Evolutionary conservation across 2,113 vertebrate species (phyloP).

Genomic region (Psilopogon haemacephalus): DNA sequence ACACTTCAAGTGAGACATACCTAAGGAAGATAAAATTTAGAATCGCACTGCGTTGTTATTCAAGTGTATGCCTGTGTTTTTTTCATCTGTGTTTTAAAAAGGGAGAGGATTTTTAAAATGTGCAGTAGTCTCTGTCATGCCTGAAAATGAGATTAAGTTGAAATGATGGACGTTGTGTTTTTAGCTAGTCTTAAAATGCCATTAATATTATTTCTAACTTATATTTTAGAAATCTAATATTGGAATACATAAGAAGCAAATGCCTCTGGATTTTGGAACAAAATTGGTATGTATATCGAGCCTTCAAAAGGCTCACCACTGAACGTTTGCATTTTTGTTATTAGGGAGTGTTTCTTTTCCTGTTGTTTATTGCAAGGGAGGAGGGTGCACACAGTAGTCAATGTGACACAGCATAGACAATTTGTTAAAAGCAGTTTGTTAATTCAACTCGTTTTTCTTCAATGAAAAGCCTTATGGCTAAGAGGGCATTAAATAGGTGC

Average conservation of each 20-base stretch:
- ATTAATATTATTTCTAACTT: background rate
- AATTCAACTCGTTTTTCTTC: background rate
- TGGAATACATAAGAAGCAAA: background rate
- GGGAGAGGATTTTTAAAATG: too few relatives aligned
- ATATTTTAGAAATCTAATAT: background rate
- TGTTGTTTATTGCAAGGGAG: background rate
- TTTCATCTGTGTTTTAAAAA: too few relatives aligned
- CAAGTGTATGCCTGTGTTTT: background rate
- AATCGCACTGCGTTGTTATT: background rate
- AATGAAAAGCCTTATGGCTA: background rate
- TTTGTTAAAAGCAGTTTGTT: background rate
- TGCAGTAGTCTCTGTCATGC: background rate
- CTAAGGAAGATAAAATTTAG: background rate
- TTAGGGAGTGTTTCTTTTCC: background rate
- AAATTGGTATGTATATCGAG: background rate
- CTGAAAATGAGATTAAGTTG: background rate
- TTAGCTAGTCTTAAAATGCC: background rate
- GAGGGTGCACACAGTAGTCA: background rate
- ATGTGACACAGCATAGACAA: background rate
- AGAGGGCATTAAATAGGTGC: background rate
- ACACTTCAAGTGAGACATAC: background rate
- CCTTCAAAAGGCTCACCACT: background rate
- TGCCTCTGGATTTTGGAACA: constrained; percentile 16
- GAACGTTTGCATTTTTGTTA: background rate
- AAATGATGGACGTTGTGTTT: background rate